Evolutionary conservation across 2,113 vertebrate species (phyloP).

Genomic region (Siphamia tubifer): DNA sequence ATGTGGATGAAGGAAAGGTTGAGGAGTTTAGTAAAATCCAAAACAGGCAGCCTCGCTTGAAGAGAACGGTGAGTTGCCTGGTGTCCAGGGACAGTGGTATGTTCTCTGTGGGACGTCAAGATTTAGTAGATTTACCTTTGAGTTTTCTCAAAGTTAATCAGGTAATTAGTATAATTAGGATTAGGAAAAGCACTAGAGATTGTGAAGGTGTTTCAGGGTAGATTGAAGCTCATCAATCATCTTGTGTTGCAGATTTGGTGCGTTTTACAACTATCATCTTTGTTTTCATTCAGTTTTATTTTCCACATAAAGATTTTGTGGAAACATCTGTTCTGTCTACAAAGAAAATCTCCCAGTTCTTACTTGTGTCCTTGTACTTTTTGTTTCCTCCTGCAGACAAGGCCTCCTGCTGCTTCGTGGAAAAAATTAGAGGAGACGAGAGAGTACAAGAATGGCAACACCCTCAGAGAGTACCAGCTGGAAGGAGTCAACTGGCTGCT

Average conservation of each 20-base stretch:
- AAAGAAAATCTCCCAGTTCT: too few relatives aligned
- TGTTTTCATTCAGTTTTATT: too few relatives aligned
- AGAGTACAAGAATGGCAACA: conserved; percentile 90
- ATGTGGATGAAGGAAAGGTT: conserved; percentile 91
- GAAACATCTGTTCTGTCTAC: too few relatives aligned
- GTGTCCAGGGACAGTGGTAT: not conserved
- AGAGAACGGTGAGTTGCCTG: conserved; percentile 81
- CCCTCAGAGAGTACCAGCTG: conserved; percentile 89
- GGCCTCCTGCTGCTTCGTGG: conserved; percentile 87
- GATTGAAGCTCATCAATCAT: too few relatives aligned
- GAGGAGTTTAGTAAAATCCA: conserved; percentile 88
- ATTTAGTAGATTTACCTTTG: too few relatives aligned
- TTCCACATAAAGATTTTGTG: too few relatives aligned
- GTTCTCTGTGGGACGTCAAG: not conserved
- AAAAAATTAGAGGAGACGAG: conserved; percentile 88
- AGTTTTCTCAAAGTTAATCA: too few relatives aligned
- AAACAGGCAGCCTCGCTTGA: conserved; percentile 84
- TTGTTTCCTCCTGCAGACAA: conserved; percentile 67
- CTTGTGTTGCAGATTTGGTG: too few relatives aligned
- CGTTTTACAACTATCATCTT: too few relatives aligned
- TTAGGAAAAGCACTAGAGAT: too few relatives aligned
- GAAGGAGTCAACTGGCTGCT: conserved; percentile 97
- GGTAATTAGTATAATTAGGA: too few relatives aligned
- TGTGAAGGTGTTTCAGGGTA: too few relatives aligned
- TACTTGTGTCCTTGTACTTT: not conserved